Base-by-base conservation (phyloP, 2,797 vertebrate genomes). In the Notolabrus celidotus region DNA sequence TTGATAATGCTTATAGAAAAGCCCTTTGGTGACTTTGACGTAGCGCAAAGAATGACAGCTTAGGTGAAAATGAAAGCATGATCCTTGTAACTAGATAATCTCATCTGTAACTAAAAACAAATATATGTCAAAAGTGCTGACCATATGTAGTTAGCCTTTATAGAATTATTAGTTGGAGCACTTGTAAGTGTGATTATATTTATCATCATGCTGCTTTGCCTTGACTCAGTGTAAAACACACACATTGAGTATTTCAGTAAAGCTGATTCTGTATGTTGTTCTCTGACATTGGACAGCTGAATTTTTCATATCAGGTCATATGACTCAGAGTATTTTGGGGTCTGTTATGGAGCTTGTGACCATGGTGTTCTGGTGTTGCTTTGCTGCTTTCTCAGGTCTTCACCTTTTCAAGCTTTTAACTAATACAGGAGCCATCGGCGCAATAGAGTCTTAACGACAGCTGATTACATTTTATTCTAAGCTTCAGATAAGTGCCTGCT, bases 311-410 rank as follows among this genome's bases (percentile, higher is more conserved):
- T 69, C 83, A 75, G 66, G 74, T 83, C 74, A 77, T 53, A 34
- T 86, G 78, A 86, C 79, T 46, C 27, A 7, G 52, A 63, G 79
- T 87, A 88, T 90, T 90, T 85, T 60, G 38, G 77, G 84, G 53
- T 70, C 47, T 77, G 78, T 88, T 72, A 60, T 69, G 64, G 29
- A 71, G 29, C 81, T 27, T 66, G 79, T 84, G 74, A 69, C 70
- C 49, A 7, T 23, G 9, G 39, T 49, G 39, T 27, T 71, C 50
- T 75, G 57, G 54, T 57, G 29, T 79, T 84, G 62, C 25, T 59
- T 54, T 66, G 66, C 54, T 62, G 33, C 22, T 64, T 47, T 77
- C 56, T 75, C 33, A 62, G 34, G 36, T 62, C 34, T n/a, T 56
- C 12, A 7, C 38, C 46, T 72, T n/a, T 58, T 53, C 17, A 61